Evolutionary conservation across 2,888 invertebrate genomes (phyloP), one percentile per base, ranked within the genome.

Genomic region (Amorpha juglandis): DNA sequence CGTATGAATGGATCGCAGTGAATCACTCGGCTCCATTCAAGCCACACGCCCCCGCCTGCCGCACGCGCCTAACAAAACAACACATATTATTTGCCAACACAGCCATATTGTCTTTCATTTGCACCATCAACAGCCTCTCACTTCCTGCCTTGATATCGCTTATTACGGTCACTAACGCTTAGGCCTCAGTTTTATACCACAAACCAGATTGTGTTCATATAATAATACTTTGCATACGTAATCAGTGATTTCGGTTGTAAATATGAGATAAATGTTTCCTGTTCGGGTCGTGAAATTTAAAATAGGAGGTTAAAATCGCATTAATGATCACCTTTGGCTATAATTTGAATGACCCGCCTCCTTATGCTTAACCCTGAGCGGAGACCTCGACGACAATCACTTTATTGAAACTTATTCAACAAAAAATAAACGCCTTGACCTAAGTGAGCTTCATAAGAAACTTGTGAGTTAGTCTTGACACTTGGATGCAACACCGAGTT

Each of bases 11-110:
- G 82, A 79, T 71, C 75, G 79, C 82, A 77, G 87, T 92, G 92
- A 92, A 88, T 92, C 91, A 92, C 85, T 80, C 84, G 78, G 79
- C 74, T 82, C 87, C 92, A 92, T 92, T 92, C 89, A 92, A 83
- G 75, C 78, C 70, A 64, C 69, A 79, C 89, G 87, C 89, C 91
- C 86, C 87, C 91, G 83, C 90, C 73, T 78, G 77, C 77, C 79
- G 86, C 89, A 84, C 87, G 86, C 84, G 88, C 83, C 81, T 78
- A 62, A 82, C 82, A 80, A 83, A 78, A 78, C 74, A 81, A 78
- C 63, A 87, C 84, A 85, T 81, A 82, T 84, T 85, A 83, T 82
- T 83, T 82, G 80, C 82, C 81, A 82, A 83, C 51, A 64, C 74
- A 70, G 68, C 68, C 69, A 77, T 86, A 90, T 89, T 89, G 89